These are phyloP conservation scores for Schrankia costaestrigalis DNA, from an alignment of 2,888 invertebrate species.

Conservation along the genomic window DNA sequence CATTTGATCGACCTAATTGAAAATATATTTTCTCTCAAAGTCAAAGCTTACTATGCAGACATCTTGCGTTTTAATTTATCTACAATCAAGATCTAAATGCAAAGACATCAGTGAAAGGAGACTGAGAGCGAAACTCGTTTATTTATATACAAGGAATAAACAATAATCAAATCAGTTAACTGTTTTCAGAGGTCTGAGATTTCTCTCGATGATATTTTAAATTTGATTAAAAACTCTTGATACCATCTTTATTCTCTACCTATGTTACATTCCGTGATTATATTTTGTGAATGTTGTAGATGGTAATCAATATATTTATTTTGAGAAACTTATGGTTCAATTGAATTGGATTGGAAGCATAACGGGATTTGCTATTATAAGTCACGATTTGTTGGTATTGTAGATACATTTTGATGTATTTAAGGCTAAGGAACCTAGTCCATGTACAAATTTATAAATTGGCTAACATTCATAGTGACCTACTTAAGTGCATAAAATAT, in stretches of 20 bases:
- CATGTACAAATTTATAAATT: no score
- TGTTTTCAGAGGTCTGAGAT: constrained; percentile 54
- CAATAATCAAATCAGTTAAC: constrained; percentile 72
- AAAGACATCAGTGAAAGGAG: constrained; percentile 77
- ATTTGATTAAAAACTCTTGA: constrained; percentile 53
- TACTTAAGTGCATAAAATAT: no score
- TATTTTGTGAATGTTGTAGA: constrained; percentile 12
- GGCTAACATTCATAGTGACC: no score
- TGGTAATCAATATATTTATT: no score
- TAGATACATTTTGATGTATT: no score
- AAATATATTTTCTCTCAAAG: constrained; percentile 74
- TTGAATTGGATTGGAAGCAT: no score
- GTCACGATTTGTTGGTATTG: no score
- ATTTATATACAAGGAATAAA: constrained; percentile 71
- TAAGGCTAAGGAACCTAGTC: no score
- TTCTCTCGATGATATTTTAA: constrained; percentile 55
- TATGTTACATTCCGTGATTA: constrained; percentile 13
- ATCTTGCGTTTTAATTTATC: constrained; percentile 76
- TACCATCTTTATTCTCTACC: constrained; percentile 33
- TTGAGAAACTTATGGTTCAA: no score
- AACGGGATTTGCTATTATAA: no score
- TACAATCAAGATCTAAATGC: constrained; percentile 66
- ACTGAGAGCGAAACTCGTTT: constrained; percentile 66
- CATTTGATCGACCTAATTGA: constrained; percentile 78
- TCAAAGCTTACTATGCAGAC: constrained; percentile 62